Percentiles rank a stretch among this genome's conserved stretches.
Evolutionary conservation across 1,140 invertebrate species (phyloP).

Genomic region (Meloidogyne exigua): DNA sequence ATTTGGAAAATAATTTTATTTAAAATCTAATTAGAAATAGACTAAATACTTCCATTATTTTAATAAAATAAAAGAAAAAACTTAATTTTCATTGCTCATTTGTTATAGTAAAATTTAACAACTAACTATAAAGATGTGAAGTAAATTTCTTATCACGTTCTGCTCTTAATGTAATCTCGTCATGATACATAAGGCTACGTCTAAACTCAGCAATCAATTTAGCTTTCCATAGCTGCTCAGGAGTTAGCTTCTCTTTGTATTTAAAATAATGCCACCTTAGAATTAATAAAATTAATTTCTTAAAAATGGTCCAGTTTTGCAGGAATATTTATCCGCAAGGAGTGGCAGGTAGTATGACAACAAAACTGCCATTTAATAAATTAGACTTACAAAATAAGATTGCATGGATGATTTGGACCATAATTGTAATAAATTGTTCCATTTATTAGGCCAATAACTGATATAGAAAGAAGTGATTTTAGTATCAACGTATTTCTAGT

Average conservation of each 20-base stretch:
- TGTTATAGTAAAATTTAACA: background rate
- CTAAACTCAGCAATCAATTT: background rate
- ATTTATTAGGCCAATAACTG: background rate
- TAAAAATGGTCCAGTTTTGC: background rate
- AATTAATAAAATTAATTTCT: background rate
- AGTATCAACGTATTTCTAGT: background rate
- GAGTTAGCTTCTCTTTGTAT: background rate
- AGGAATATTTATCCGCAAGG: too few relatives aligned
- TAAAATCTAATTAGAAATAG: too few relatives aligned
- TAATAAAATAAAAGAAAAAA: too few relatives aligned
- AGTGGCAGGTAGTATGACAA: too few relatives aligned
- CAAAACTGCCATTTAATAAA: background rate
- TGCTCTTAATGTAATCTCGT: background rate
- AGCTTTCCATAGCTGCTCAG: background rate
- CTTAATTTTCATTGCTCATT: too few relatives aligned
- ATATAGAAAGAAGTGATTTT: background rate
- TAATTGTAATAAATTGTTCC: slow-evolving; percentile 5
- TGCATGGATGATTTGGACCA: background rate
- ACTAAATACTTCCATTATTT: too few relatives aligned
- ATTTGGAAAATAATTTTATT: too few relatives aligned
- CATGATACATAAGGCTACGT: background rate
- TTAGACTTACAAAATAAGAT: background rate
- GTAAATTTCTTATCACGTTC: background rate
- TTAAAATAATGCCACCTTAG: background rate
- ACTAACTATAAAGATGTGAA: background rate